phyloP scores from a whole-genome alignment of 2,888 invertebrate species.

The Epinotia brunnichana region DNA sequence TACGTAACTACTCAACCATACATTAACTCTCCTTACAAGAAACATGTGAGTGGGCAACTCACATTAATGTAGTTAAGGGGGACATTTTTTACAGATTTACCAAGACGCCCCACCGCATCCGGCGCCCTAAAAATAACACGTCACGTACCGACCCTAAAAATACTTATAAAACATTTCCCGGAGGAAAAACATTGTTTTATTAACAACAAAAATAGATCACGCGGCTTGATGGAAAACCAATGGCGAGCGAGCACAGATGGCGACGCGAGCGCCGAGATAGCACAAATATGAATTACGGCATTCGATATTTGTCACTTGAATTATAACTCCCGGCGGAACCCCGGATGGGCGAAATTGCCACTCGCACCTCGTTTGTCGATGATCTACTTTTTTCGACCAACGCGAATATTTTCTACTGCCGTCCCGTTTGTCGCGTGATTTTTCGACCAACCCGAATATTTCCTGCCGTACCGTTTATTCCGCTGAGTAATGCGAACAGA shows the following conservation, averaged over 20 bases:
- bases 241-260: constrained; percentile 81
- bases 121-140: constrained; percentile 64
- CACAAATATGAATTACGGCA: constrained; percentile 82
- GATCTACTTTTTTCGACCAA: constrained; percentile 70
- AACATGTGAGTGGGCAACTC: constrained; percentile 27
- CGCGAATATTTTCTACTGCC: constrained; percentile 46
- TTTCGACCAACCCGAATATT: constrained; percentile 51
- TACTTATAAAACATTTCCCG: constrained; percentile 80
- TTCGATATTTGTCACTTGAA: constrained; percentile 85
- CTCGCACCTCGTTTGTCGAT: constrained; percentile 78
- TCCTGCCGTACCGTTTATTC: constrained; percentile 40
- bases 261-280: constrained; percentile 80
- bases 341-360: constrained; percentile 69
- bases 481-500: constrained; percentile 46
- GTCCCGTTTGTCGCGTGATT: constrained; percentile 57
- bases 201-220: constrained; percentile 82
- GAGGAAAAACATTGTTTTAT: constrained; percentile 80
- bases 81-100: constrained; percentile 67
- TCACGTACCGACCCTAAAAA: constrained; percentile 78
- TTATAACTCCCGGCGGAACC: constrained; percentile 79
- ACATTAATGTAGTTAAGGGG: constrained; percentile 49
- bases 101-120: constrained; percentile 58
- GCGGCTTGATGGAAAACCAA: constrained; percentile 81
- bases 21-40: not conserved
- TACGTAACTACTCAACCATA: constrained; percentile 10